Conservation (phyloP, 2,888 invertebrate genomes). For the Schizotus pectinicornis region DNA sequence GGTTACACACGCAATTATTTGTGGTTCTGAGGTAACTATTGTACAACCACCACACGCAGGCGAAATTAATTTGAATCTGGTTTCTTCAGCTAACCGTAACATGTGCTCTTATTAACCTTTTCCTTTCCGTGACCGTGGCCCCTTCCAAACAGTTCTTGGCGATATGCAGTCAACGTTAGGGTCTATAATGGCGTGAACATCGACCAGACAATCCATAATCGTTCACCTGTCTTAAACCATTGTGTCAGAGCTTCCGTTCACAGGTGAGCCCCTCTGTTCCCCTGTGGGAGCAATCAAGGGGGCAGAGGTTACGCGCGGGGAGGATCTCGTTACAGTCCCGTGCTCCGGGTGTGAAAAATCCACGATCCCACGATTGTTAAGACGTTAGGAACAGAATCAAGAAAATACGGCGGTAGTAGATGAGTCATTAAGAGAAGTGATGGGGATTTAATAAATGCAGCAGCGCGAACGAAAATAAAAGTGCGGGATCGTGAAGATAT, state of each 20-base stretch:
- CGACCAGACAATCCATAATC: constrained; percentile 39
- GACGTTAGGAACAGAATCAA: constrained; percentile 22
- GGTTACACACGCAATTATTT: too few relatives aligned
- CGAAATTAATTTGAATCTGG: constrained; percentile 2
- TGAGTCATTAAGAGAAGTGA: constrained; percentile 19
- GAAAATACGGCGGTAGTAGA: constrained; percentile 10
- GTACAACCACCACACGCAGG: too few relatives aligned
- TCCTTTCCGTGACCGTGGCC: constrained; percentile 5
- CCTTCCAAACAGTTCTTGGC: background rate
- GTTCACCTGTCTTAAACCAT: constrained; percentile 51
- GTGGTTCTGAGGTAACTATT: too few relatives aligned
- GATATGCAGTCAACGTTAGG: constrained; percentile 4
- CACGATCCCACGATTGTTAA: constrained; percentile 47
- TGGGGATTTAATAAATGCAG: background rate
- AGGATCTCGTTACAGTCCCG: constrained; percentile 45
- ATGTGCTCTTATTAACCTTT: constrained; percentile 22
- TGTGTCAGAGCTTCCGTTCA: constrained; percentile 50
- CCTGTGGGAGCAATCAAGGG: constrained; percentile 24
- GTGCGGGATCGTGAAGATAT: background rate
- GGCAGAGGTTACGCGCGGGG: constrained; percentile 48
- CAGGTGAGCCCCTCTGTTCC: constrained; percentile 40
- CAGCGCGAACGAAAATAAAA: background rate
- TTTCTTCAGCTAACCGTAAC: constrained; percentile 18
- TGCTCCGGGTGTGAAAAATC: constrained; percentile 50
- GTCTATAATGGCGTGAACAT: constrained; percentile 15